Evolutionary conservation across 2,797 vertebrate species (phyloP).

Genomic region (Sebastes flavidus): DNA sequence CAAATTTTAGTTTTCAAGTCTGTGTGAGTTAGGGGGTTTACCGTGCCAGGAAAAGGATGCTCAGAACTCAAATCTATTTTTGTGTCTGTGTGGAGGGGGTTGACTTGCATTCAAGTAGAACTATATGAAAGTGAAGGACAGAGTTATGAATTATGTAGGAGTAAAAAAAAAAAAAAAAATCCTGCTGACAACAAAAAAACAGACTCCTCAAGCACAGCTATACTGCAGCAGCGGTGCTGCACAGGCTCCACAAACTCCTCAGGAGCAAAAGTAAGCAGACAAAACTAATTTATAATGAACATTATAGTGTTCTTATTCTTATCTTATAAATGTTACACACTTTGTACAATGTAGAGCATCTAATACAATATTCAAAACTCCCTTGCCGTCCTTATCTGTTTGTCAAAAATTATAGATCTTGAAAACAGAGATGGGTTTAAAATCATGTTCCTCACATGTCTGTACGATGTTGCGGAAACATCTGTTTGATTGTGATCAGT

Average conservation of each 20-base stretch:
- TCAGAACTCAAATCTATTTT: constrained; percentile 65
- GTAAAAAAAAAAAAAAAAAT: constrained; percentile 66
- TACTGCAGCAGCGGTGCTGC: constrained; percentile 45
- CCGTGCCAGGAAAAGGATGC: constrained; percentile 46
- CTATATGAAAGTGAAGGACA: constrained; percentile 81
- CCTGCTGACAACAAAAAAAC: constrained; percentile 76
- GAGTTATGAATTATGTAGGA: constrained; percentile 81
- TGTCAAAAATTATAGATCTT: constrained; percentile 3
- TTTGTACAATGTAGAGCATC: not conserved
- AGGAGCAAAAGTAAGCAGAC: constrained; percentile 56
- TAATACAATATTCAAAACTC: not conserved
- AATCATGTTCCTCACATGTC: constrained; percentile 28
- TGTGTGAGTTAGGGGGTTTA: constrained; percentile 28
- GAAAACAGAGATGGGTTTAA: constrained; percentile 32
- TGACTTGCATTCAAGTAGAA: constrained; percentile 79
- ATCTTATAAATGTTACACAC: constrained; percentile 36
- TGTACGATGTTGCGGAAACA: constrained; percentile 16
- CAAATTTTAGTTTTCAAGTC: constrained; percentile 40
- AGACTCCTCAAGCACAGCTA: constrained; percentile 68
- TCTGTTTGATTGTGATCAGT: constrained; percentile 48
- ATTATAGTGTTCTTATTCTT: constrained; percentile 28
- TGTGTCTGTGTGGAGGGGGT: constrained; percentile 59
- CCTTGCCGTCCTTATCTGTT: not conserved
- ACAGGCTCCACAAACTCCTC: constrained; percentile 56
- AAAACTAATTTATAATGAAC: constrained; percentile 54